Percentiles rank a stretch among this genome's conserved stretches.
Conservation (phyloP, 2,888 invertebrate genomes). For the Strigamia maritima region DNA sequence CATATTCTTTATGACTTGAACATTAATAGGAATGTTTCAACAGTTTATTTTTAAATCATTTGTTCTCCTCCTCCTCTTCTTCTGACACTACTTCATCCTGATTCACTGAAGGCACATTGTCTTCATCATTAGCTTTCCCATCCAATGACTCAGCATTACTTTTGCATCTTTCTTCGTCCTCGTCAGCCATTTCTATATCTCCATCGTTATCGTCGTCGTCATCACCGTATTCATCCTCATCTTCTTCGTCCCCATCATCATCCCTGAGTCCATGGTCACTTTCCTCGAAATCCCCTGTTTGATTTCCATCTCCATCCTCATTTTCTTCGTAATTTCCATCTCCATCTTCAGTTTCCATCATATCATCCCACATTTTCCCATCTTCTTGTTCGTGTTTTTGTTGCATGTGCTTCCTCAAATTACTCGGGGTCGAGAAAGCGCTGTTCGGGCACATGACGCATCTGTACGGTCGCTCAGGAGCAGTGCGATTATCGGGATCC, state of each 20-base stretch:
- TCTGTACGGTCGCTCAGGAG: slow-evolving; percentile 73
- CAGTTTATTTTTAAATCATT: background rate
- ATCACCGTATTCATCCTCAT: background rate
- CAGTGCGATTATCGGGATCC: slow-evolving; percentile 57
- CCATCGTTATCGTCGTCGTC: background rate
- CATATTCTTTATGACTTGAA: background rate
- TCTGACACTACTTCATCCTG: background rate
- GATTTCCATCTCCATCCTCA: background rate
- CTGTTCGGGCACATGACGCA: slow-evolving; percentile 77
- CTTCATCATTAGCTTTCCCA: slow-evolving; percentile 2
- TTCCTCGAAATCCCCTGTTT: background rate
- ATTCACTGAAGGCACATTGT: slow-evolving; percentile 13
- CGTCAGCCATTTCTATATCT: background rate
- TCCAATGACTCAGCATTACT: background rate
- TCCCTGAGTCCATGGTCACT: background rate
- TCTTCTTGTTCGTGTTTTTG: slow-evolving; percentile 60
- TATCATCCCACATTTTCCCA: background rate
- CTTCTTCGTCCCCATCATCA: background rate
- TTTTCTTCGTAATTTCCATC: background rate
- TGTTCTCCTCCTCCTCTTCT: background rate
- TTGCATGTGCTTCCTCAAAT: slow-evolving; percentile 72
- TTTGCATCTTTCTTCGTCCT: slow-evolving; percentile 1
- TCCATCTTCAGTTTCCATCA: background rate
- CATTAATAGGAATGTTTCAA: slow-evolving; percentile 18
- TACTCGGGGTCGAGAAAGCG: slow-evolving; percentile 74